Conservation (phyloP, 2,113 vertebrate species). For the Saguinus imperator region DNA sequence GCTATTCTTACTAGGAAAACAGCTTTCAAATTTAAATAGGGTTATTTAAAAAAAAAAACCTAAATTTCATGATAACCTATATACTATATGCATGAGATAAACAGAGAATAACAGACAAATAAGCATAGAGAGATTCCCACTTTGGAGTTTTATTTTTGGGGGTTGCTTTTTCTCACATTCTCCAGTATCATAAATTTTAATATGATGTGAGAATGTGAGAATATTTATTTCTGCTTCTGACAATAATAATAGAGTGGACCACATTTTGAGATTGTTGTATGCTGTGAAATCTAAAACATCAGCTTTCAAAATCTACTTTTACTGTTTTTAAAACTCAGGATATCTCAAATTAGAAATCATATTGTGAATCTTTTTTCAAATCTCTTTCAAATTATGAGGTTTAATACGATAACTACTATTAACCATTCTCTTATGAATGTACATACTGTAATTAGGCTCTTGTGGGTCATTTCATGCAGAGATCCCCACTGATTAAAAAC, state of each 20-base stretch:
- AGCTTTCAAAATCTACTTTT: conserved; percentile 41
- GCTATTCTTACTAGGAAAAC: conserved; percentile 57
- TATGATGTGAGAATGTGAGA: too few species aligned
- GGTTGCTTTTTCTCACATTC: neutral
- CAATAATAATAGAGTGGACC: neutral
- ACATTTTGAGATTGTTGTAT: neutral
- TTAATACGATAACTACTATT: neutral
- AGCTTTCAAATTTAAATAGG: conserved; percentile 61
- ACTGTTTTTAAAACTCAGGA: neutral
- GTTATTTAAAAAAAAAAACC: conserved; percentile 66
- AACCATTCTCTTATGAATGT: neutral
- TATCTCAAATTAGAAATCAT: conserved; percentile 23
- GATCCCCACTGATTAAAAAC: neutral
- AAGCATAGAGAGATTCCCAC: neutral
- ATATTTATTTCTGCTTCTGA: neutral
- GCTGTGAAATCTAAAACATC: neutral
- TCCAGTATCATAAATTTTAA: neutral
- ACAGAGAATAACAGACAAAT: conserved; percentile 24
- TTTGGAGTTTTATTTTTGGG: neutral
- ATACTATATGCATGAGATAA: neutral
- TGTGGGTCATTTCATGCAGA: neutral
- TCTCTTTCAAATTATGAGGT: neutral
- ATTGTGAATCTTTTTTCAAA: neutral
- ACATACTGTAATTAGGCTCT: neutral
- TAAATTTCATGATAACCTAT: conserved; percentile 56